Evolutionary conservation across 2,888 invertebrate genomes (phyloP), one percentile per base, ranked within the genome.

Genomic region (Cynaeus angustus): DNA sequence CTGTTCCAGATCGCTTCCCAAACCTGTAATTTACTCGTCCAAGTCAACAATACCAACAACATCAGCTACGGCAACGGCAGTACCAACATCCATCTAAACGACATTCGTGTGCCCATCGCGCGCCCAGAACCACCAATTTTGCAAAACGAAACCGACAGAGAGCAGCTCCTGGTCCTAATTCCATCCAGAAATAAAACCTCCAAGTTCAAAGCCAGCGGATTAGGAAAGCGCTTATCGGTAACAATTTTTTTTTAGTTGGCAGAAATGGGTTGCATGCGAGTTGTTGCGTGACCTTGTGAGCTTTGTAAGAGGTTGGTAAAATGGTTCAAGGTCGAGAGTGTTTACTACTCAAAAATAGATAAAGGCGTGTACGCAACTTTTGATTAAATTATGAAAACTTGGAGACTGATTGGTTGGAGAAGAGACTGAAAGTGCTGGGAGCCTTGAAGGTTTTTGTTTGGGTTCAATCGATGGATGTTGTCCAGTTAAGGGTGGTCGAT

Each of bases 1-100:
- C 86, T 93, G 30, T 92, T 92, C 81, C 92, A 92, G 86, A 93
- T 93, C 74, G 92, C 92, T 3, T 91, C 92, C 9, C 93, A 93
- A 83, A 92, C 93, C 66, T 93, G 92, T 80, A 92, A 91, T 82
- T 90, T 93, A 74, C 85, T 93, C 71, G 92, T 93, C 66, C 92
- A 92, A 88, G 91, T 92, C 74, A 91, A 92, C 82, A 92, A 92
- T 78, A 92, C 92, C 52, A 91, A 92, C 83, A 92, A 92, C 82
- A 91, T 92, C 71, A 91, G 90, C 78, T 91, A 90, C 77, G 90
- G 91, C 53, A 88, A 89, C 79, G 88, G 90, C 76, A 85, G 87
- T 71, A 86, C 89, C 66, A 91, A 90, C 82, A 89, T 91, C 77
- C 89, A 89, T 80, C 88, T 89, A 79, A 89, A 85, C 72, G 83